Evolutionary conservation across 2,113 vertebrate species (phyloP), one percentile per base, ranked within the genome.

Genomic region (Stercorarius parasiticus): DNA sequence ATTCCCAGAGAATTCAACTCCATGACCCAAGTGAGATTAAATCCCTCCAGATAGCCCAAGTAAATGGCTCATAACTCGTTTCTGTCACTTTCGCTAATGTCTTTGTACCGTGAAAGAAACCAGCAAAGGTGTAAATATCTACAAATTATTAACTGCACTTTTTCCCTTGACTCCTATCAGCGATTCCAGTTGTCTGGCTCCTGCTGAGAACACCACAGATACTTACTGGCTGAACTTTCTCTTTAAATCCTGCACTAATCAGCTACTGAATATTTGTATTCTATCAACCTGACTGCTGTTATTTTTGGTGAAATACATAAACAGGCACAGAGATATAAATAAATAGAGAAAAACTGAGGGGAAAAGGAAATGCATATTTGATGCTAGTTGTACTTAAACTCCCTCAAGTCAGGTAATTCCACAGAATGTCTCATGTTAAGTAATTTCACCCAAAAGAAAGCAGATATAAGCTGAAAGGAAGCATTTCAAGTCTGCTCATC

Each of bases 21-120:
- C 43, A 38, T 86, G 98, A 97, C 98, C 97, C 78, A 88, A 92
- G 96, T 72, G 95, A 98, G 98, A 98, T 98, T 97, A 98, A 98
- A 97, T 98, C 96, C 97, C 94, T 90, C 70, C 88, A 93, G 97
- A 98, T 95, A 98, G 97, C 88, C 95, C 94, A 86, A 98, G 96
- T 98, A 98, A 98, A 98, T 81, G 95, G 97, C 80, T 97, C 96
- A 90, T 97, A 97, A 96, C 94, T 97, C 23, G 83, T 94, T 94
- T 88, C 97, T 98, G 97, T 98, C 98, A 98, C 97, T 98, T 96
- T 85, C 30, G 5, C 94, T 98, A 98, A 98, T 97, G 97, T 97
- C 80, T 98, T 90, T 97, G 95, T 97, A 88, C 85, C 15, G 1
- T 67, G 94, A 97, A 93, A 96, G 95, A 95, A 95, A 92, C 71